Base-by-base conservation (phyloP, 1,140 invertebrate species). In the Formica selysi region DNA sequence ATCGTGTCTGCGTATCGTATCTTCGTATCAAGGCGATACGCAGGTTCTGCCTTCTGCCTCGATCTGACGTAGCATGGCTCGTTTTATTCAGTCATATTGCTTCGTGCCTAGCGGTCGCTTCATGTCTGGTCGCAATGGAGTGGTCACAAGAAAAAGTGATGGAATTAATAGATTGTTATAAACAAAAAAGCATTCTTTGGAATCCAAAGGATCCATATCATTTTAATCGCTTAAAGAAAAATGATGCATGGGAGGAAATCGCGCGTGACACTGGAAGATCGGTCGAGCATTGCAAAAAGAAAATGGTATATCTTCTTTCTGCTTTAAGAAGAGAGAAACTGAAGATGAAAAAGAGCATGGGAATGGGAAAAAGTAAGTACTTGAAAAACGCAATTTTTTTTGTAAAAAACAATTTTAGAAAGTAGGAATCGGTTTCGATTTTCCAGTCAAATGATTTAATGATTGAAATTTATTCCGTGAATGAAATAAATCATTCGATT, bases 261-360 rank as follows among this genome's bases (percentile, higher is more conserved):
- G 65, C 65, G 10, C 38, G 65, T 68, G 38, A 68, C 5, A 65
- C 2, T 1, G 65, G 65, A 26, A 68, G 8, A 68, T 68, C 38
- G n/a, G 38, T 44, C 10, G 61, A 62, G 65, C 38, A 68, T 1
- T 68, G 65, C n/a, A 68, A 26, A 26, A 68, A 41, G 3, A 68
- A 68, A 19, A 68, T 68, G 26, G 38, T 44, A 68, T 68, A 68
- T 68, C 36, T 68, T 68, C 65, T 65, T 65, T 19, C 62, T 65
- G 62, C 32, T 65, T 65, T 65, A 65, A 19, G 62, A 65, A 65
- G 62, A 65, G 62, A 65, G 29, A 65, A 65, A 65, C 4, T n/a
- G 29, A 65, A 65, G 29, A 65, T 65, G 7, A 65, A 36, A 65
- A 65, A 38, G 62, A 65, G 32, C 62, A 19, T 36, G 62, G 16